Conservation (phyloP, 1,140 invertebrate species). For the Drosophila athabasca region DNA sequence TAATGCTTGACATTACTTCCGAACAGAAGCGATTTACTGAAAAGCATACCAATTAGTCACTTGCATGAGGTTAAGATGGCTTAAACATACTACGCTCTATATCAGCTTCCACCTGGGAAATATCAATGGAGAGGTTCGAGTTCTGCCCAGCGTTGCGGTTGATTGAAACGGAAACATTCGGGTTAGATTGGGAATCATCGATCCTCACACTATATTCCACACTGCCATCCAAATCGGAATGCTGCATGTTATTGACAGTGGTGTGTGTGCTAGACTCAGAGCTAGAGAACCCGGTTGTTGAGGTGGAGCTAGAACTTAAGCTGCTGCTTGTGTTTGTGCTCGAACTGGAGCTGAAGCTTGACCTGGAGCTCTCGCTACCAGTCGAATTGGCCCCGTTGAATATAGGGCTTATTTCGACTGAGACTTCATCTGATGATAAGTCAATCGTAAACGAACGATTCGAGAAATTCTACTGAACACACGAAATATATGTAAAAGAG, state of each 20-base stretch:
- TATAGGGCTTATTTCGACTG: too few species aligned
- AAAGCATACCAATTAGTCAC: not conserved
- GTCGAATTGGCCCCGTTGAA: too few species aligned
- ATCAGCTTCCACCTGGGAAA: slow-evolving; percentile 24
- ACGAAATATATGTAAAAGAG: too few species aligned
- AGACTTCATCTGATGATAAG: too few species aligned
- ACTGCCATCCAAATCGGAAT: too few species aligned
- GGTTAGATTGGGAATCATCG: not conserved
- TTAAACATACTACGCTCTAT: slow-evolving; percentile 33
- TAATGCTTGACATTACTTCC: not conserved
- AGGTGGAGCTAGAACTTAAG: not conserved
- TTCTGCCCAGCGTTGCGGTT: too few species aligned
- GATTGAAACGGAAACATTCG: not conserved
- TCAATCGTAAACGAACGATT: too few species aligned
- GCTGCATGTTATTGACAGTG: too few species aligned
- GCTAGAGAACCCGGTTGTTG: not conserved
- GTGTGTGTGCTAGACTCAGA: not conserved
- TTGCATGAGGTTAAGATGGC: not conserved
- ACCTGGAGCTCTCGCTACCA: not conserved
- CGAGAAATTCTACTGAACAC: too few species aligned
- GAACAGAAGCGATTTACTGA: slow-evolving; percentile 34
- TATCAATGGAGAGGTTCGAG: not conserved
- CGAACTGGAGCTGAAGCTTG: not conserved
- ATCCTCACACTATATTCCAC: not conserved
- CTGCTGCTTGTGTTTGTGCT: not conserved